Evolutionary conservation across 1,140 invertebrate genomes (phyloP).

Genomic region (Heterodera schachtii): DNA sequence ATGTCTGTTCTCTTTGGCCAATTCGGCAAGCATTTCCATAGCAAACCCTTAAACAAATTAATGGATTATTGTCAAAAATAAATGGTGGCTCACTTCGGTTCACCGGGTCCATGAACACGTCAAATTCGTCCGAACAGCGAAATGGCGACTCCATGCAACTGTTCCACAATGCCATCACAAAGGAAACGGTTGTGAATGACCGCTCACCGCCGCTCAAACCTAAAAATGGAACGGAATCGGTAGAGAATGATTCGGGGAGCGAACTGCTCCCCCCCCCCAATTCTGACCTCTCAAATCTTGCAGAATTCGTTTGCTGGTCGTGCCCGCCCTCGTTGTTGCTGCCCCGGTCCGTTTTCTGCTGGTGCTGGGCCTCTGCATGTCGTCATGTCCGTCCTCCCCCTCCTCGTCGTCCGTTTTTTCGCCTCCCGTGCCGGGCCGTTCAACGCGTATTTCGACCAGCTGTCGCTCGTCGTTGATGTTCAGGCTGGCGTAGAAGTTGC

Average conservation of each 20-base stretch:
- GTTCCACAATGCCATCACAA: conserved; percentile 87
- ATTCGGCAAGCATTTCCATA: conserved; percentile 51
- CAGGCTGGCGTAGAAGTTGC: conserved; percentile 17
- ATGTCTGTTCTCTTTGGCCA: conserved; percentile 44
- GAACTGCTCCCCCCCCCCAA: no score
- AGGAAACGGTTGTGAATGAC: conserved; percentile 89
- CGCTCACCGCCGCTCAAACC: conserved; percentile 87
- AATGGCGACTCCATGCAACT: conserved; percentile 84
- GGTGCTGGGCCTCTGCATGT: background rate
- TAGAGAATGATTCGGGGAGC: no score
- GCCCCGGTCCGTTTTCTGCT: background rate
- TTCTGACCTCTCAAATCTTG: conserved; percentile 34
- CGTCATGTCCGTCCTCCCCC: background rate
- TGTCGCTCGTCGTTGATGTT: conserved; percentile 36
- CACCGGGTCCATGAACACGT: conserved; percentile 84
- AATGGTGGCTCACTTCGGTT: conserved; percentile 34
- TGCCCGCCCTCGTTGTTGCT: background rate
- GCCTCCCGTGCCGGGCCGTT: conserved; percentile 28
- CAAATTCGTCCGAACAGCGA: conserved; percentile 94
- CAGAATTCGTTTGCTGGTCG: conserved; percentile 28
- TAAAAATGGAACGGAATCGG: conserved; percentile 30
- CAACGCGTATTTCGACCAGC: background rate
- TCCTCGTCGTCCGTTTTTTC: background rate
- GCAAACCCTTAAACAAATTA: conserved; percentile 13
- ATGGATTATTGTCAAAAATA: background rate